These are phyloP conservation scores for Aphelocoma californica DNA, from an alignment of 2,797 vertebrate species.

Conservation along the genomic window DNA sequence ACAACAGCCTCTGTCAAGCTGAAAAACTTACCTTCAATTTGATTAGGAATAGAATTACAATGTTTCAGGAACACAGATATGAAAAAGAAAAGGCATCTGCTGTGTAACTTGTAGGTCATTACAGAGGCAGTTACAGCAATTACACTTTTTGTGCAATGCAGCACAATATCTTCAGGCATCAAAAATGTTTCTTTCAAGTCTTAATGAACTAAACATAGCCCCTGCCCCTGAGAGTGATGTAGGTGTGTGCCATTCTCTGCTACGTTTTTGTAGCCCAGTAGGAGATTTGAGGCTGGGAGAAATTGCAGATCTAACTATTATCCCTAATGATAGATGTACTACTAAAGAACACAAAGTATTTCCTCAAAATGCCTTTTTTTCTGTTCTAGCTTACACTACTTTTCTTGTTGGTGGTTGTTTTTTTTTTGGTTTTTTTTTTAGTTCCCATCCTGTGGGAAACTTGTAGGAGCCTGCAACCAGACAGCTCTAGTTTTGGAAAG, in stretches of 20 bases:
- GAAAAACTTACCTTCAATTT: not conserved
- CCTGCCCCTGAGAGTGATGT: not conserved
- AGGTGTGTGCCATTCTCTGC: not conserved
- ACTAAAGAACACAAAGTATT: not conserved
- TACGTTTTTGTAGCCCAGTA: not conserved
- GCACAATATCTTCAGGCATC: not conserved
- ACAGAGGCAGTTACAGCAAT: not conserved
- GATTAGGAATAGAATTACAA: not conserved
- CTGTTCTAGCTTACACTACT: not conserved
- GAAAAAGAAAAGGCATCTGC: not conserved
- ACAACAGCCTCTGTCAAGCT: not conserved
- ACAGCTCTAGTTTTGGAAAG: not conserved
- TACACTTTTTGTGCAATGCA: not conserved
- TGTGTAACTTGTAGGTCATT: not conserved
- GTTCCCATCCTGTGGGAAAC: not conserved
- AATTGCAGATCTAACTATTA: not conserved
- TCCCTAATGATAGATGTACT: not conserved
- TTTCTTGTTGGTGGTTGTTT: not conserved
- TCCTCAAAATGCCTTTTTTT: not conserved
- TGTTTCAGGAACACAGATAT: not conserved
- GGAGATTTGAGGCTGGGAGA: not conserved
- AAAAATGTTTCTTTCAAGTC: not conserved
- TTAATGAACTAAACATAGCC: not conserved
- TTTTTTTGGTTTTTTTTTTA: fast-evolving
- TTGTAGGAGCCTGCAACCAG: not conserved